A percentile compares a stretch with the other conserved stretches of the same genome.
Evolutionary conservation across 1,140 invertebrate species (phyloP).

Genomic region (Pteromalus puparum): DNA sequence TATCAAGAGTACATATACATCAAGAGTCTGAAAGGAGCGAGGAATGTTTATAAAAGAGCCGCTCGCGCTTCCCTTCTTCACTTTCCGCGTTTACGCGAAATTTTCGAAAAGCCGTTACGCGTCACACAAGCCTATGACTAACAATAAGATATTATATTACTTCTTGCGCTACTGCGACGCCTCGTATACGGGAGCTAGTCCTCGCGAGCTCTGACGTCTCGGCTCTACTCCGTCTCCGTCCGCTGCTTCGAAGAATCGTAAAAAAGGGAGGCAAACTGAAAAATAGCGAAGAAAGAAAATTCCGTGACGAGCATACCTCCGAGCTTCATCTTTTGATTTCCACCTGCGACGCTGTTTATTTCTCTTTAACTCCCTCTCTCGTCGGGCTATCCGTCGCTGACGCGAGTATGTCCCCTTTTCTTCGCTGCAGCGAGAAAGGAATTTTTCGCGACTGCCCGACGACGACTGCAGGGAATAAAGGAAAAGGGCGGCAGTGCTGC

Average conservation of each 20-base stretch:
- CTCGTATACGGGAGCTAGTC: not conserved
- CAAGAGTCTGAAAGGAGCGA: not conserved
- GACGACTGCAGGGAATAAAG: not conserved
- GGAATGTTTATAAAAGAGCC: not conserved
- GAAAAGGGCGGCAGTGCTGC: not conserved
- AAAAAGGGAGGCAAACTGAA: not conserved
- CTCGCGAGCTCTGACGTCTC: no score
- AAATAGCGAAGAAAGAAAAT: not conserved
- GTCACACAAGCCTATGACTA: not conserved
- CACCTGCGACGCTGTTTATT: not conserved
- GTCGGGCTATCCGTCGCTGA: not conserved
- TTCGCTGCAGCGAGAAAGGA: not conserved
- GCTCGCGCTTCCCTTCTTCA: not conserved
- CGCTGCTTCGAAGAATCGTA: not conserved
- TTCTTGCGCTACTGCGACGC: not conserved
- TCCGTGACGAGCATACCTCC: conserved; percentile 1
- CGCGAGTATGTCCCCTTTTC: not conserved
- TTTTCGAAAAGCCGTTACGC: conserved; percentile 6
- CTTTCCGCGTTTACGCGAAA: not conserved
- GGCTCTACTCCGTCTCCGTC: not conserved
- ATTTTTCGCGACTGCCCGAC: not conserved
- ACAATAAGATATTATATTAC: conserved; percentile 14
- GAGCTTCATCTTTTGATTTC: not conserved
- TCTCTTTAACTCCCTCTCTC: not conserved
- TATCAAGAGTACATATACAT: not conserved